Conservation (phyloP, 1,140 invertebrate species). For the Tetranychus cinnabarinus region DNA sequence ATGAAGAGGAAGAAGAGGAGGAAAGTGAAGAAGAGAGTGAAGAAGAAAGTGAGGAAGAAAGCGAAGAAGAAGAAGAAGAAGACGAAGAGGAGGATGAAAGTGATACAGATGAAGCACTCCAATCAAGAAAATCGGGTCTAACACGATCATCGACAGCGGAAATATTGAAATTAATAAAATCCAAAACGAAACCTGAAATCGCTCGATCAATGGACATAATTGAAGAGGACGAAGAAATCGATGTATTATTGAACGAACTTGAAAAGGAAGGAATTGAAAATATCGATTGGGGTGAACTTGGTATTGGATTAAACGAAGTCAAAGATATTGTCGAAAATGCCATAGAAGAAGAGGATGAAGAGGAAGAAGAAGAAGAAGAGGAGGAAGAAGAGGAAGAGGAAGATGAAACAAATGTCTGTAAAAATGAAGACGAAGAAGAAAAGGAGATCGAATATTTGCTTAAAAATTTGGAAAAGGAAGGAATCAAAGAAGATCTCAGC, state of each 20-base stretch:
- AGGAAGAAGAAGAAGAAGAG: conserved; percentile 12
- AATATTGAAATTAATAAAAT: conserved; percentile 10
- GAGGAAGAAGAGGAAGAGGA: neutral
- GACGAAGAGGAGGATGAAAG: conserved; percentile 7
- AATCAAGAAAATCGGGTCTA: neutral
- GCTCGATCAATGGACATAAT: conserved; percentile 1
- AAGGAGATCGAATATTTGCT: neutral
- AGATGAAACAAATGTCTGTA: too few relatives aligned
- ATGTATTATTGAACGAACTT: conserved; percentile 2
- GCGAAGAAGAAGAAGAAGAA: conserved; percentile 12
- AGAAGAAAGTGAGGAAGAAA: conserved; percentile 12
- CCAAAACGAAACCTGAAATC: conserved; percentile 4
- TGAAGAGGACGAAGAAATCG: conserved; percentile 11
- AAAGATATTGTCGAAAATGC: conserved; percentile 7
- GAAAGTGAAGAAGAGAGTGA: conserved; percentile 9
- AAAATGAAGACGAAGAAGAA: neutral
- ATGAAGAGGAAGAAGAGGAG: neutral
- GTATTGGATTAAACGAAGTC: conserved; percentile 3
- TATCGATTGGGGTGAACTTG: conserved; percentile 9
- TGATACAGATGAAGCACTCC: neutral
- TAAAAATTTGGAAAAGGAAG: neutral
- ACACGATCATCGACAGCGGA: conserved; percentile 5
- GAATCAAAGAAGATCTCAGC: too few relatives aligned
- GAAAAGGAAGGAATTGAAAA: conserved; percentile 9
- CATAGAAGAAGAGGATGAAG: neutral